Conservation (phyloP, 2,113 vertebrate species). For the Ciconia boyciana region DNA sequence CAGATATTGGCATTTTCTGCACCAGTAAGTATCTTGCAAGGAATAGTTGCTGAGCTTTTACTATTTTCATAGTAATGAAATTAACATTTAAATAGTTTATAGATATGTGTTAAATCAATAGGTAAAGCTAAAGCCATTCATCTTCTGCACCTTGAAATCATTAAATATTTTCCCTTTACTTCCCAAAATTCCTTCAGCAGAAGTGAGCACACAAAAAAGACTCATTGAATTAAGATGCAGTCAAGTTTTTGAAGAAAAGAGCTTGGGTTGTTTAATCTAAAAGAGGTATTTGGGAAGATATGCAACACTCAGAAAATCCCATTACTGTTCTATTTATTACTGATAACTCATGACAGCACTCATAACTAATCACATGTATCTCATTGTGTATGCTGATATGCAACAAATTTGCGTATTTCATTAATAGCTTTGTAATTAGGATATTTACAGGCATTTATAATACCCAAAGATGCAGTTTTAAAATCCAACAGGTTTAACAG, state of each 20-base stretch:
- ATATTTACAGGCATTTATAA: not conserved
- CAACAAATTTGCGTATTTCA: not conserved
- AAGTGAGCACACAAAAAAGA: not conserved
- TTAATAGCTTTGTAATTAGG: not conserved
- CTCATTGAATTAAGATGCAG: not conserved
- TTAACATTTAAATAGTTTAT: not conserved
- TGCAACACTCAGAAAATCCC: not conserved
- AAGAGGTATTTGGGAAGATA: not conserved
- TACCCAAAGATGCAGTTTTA: not conserved
- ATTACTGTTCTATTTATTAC: not conserved
- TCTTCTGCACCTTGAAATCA: not conserved
- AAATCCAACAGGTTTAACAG: not conserved
- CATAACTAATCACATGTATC: not conserved
- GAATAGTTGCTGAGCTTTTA: not conserved
- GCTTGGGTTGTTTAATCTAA: not conserved
- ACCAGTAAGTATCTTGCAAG: not conserved
- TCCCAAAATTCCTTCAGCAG: not conserved
- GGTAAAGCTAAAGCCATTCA: not conserved
- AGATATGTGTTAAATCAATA: not conserved
- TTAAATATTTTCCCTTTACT: not conserved
- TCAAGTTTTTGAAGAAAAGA: not conserved
- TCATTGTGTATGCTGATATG: not conserved
- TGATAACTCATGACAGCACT: not conserved
- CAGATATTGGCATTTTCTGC: not conserved
- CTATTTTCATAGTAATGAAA: not conserved